Conservation (phyloP, 2,797 vertebrate genomes). For the Danio tinwini region DNA sequence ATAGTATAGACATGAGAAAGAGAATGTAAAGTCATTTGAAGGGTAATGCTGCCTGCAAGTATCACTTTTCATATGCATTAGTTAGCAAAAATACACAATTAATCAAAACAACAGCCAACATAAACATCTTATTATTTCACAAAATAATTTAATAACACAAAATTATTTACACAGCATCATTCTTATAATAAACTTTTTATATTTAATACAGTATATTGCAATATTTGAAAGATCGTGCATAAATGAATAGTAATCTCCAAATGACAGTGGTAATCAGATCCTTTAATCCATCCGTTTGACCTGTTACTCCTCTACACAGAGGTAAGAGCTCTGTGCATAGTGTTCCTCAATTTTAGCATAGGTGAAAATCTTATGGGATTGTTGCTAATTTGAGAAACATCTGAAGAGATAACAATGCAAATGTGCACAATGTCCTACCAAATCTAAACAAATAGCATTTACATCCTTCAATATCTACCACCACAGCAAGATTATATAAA, state of each 20-base stretch:
- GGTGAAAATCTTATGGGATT: constrained; percentile 64
- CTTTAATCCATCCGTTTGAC: constrained; percentile 13
- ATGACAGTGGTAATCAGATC: neutral
- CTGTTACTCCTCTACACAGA: constrained; percentile 6
- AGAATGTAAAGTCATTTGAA: neutral
- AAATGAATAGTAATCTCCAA: neutral
- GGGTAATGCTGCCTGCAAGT: neutral
- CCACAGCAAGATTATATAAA: neutral
- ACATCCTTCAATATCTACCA: neutral
- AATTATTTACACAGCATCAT: neutral
- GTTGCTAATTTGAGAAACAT: constrained; percentile 68
- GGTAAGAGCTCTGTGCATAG: constrained; percentile 52
- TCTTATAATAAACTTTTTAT: neutral
- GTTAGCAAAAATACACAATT: neutral
- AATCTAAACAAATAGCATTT: constrained; percentile 32
- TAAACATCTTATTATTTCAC: neutral
- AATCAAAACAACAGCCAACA: neutral
- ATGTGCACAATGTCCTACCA: constrained; percentile 14
- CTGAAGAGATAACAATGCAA: constrained; percentile 48
- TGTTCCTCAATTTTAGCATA: constrained; percentile 61
- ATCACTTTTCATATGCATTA: neutral
- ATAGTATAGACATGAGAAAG: neutral
- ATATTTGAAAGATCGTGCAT: neutral
- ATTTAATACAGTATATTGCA: neutral
- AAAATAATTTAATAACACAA: neutral